Percentiles rank a stretch among this genome's conserved stretches.
phyloP scores from a whole-genome alignment of 2,888 invertebrate species.

The Atethmia centrago region DNA sequence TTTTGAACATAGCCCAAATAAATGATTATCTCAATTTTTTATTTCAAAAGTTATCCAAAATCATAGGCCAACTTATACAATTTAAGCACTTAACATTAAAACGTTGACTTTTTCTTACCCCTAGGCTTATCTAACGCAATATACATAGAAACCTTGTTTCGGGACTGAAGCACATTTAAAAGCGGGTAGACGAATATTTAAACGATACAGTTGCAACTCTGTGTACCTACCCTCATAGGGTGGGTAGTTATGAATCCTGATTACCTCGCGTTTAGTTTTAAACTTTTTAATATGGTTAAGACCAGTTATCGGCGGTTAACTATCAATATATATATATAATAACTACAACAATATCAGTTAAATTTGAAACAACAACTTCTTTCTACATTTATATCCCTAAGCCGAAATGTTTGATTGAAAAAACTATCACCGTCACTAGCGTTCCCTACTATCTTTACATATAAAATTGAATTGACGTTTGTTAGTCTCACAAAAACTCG shows the following conservation, averaged over 20 bases:
- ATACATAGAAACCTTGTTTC: slow-evolving; percentile 58
- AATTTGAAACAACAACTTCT: too few relatives aligned
- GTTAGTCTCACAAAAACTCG: too few relatives aligned
- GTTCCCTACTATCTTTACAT: too few relatives aligned
- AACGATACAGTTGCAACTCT: slow-evolving; percentile 49
- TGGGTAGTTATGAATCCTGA: not conserved
- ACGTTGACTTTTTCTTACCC: slow-evolving; percentile 57
- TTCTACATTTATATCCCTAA: too few relatives aligned
- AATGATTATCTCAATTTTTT: slow-evolving; percentile 24
- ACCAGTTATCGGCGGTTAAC: too few relatives aligned
- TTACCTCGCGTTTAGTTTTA: not conserved
- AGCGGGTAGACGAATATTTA: slow-evolving; percentile 43
- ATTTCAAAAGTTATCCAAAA: slow-evolving; percentile 27
- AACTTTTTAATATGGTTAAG: not conserved
- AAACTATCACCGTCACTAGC: too few relatives aligned
- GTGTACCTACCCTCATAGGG: slow-evolving; percentile 5
- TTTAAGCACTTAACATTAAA: slow-evolving; percentile 47
- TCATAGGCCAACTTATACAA: slow-evolving; percentile 40
- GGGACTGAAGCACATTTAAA: slow-evolving; percentile 48
- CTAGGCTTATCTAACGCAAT: slow-evolving; percentile 55
- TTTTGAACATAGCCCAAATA: slow-evolving; percentile 35
- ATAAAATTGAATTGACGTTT: too few relatives aligned
- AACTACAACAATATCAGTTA: too few relatives aligned
- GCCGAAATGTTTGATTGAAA: too few relatives aligned
- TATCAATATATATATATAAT: too few relatives aligned